Evolutionary conservation across 2,113 vertebrate genomes (phyloP).

Genomic region (Uria lomvia): DNA sequence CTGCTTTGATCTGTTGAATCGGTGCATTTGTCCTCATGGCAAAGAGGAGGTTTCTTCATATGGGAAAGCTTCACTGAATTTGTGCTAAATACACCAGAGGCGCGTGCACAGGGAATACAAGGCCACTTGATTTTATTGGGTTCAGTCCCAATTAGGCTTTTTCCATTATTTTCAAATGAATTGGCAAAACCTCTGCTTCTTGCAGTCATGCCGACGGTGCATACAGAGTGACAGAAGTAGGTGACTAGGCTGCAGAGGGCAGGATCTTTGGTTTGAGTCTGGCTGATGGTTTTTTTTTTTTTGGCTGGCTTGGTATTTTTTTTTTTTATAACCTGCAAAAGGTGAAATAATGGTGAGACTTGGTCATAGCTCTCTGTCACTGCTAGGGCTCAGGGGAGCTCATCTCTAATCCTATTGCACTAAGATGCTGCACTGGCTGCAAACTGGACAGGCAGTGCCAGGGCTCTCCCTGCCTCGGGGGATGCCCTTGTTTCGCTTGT

Average conservation of each 20-base stretch:
- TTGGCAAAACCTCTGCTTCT: background rate
- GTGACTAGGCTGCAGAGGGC: background rate
- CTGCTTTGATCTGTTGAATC: background rate
- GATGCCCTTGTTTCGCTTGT: background rate
- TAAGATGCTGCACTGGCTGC: background rate
- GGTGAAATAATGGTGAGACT: background rate
- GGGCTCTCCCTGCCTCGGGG: background rate
- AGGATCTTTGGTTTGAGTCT: background rate
- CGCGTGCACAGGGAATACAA: background rate
- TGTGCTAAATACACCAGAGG: background rate
- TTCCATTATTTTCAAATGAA: background rate
- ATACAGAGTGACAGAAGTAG: background rate
- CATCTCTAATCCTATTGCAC: background rate
- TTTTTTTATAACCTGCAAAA: background rate
- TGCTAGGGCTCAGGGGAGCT: background rate
- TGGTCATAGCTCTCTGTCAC: background rate
- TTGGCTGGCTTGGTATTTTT: background rate
- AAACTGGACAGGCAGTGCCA: background rate
- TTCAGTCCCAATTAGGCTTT: background rate
- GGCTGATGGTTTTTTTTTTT: background rate
- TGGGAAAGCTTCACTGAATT: background rate
- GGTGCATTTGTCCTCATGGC: background rate
- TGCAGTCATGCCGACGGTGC: background rate
- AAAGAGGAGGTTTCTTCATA: background rate
- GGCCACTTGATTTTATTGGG: background rate